These are phyloP conservation scores for Penaeus monodon DNA, from an alignment of 2,888 invertebrate species.

Conservation along the genomic window DNA sequence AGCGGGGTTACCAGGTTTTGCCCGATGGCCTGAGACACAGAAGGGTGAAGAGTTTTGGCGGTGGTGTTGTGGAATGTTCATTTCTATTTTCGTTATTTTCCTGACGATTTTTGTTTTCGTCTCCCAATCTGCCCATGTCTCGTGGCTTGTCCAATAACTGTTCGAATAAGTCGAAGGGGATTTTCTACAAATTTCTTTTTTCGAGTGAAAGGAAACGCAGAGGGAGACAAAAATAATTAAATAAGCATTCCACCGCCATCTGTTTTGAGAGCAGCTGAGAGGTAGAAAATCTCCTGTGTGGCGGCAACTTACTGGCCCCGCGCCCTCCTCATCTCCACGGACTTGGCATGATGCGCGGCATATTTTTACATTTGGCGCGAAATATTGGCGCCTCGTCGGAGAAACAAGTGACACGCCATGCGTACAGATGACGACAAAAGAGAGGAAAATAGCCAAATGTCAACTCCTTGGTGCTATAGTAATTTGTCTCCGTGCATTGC, in stretches of 20 bases:
- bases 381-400: constrained; percentile 41
- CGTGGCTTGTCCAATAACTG: too few species aligned
- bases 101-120: not conserved
- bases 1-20: constrained; percentile 43
- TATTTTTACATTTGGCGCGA: constrained; percentile 44
- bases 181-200: too few species aligned
- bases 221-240: not conserved
- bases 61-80: constrained; percentile 19
- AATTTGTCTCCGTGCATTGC: not conserved
- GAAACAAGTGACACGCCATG: constrained; percentile 17
- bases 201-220: not conserved
- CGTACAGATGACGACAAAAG: constrained; percentile 28
- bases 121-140: too few species aligned
- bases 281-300: not conserved
- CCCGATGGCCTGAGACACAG: constrained; percentile 35
- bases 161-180: too few species aligned
- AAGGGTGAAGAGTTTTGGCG: constrained; percentile 2
- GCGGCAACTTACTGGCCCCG: constrained; percentile 11
- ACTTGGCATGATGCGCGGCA: constrained; percentile 40
- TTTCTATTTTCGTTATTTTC: constrained; percentile 25
- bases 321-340: constrained; percentile 4
- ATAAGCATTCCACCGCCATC: not conserved
- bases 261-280: too few species aligned
- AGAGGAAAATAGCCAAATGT: constrained; percentile 34
- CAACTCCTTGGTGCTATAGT: constrained; percentile 2